Conservation (phyloP, 2,888 invertebrate genomes). For the Rhagonycha lutea region DNA sequence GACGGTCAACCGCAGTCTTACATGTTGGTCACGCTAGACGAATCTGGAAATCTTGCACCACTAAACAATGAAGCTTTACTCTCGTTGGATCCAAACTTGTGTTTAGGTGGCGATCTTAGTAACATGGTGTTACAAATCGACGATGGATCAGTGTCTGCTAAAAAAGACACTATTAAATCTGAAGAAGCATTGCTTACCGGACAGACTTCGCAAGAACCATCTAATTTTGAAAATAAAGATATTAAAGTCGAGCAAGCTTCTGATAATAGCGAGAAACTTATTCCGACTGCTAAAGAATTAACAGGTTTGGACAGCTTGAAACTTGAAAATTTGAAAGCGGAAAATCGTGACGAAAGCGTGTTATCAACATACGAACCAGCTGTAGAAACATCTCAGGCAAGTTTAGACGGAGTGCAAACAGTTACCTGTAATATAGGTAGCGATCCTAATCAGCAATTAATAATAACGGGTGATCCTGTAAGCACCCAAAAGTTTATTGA, state of each 20-base stretch:
- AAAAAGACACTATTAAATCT: slow-evolving; percentile 16
- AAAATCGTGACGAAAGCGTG: background rate
- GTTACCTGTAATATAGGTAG: slow-evolving; percentile 41
- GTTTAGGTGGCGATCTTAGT: slow-evolving; percentile 53
- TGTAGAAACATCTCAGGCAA: slow-evolving; percentile 37
- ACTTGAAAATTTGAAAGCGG: background rate
- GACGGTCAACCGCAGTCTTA: slow-evolving; percentile 75
- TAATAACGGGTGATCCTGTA: slow-evolving; percentile 54
- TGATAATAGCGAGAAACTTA: background rate
- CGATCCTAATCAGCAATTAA: slow-evolving; percentile 49
- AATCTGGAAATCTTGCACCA: slow-evolving; percentile 71
- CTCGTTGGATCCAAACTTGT: slow-evolving; percentile 59
- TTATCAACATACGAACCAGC: background rate
- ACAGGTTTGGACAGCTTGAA: background rate
- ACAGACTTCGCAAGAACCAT: background rate
- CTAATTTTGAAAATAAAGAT: background rate
- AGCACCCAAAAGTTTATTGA: slow-evolving; percentile 54
- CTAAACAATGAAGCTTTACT: slow-evolving; percentile 72
- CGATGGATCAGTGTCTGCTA: slow-evolving; percentile 47
- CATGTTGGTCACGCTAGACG: slow-evolving; percentile 73
- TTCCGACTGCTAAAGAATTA: background rate
- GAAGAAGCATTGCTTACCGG: background rate
- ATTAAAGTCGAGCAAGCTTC: background rate
- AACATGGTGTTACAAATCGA: slow-evolving; percentile 61
- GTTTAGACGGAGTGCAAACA: slow-evolving; percentile 46